Conservation (phyloP, 2,113 vertebrate genomes). For the Tamias sibiricus region DNA sequence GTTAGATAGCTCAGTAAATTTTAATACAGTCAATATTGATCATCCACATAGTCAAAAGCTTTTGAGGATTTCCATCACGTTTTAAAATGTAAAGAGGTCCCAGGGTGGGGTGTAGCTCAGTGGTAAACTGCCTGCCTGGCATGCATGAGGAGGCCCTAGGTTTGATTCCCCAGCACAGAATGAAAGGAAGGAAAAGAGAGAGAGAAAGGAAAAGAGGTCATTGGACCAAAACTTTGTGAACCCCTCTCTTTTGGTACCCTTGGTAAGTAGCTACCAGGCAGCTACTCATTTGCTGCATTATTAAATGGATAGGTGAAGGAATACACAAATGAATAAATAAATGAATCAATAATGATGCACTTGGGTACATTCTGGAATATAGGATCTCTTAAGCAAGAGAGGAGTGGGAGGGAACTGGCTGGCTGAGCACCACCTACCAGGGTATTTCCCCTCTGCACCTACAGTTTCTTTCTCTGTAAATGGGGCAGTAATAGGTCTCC, state of each 20-base stretch:
- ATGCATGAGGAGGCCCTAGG: not conserved
- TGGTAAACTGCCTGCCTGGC: not conserved
- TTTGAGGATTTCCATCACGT: not conserved
- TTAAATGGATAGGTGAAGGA: not conserved
- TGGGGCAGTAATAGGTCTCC: too few relatives aligned
- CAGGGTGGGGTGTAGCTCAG: not conserved
- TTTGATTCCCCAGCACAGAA: not conserved
- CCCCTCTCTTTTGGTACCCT: not conserved
- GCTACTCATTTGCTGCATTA: fast-evolving
- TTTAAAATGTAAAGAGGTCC: not conserved
- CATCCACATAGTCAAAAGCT: not conserved
- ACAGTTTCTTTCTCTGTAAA: not conserved
- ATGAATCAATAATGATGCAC: not conserved
- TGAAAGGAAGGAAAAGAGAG: too few relatives aligned
- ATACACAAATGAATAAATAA: not conserved
- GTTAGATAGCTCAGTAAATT: not conserved
- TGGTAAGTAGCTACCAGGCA: not conserved
- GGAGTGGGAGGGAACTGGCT: not conserved
- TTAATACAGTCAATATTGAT: not conserved
- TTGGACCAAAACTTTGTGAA: not conserved
- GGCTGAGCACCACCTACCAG: too few relatives aligned
- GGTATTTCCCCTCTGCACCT: not conserved
- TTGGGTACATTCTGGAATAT: too few relatives aligned
- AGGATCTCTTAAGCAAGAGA: too few relatives aligned
- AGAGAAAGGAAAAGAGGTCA: not conserved